phyloP scores from a whole-genome alignment of 2,113 vertebrate genomes.

The Pungitius pungitius region DNA sequence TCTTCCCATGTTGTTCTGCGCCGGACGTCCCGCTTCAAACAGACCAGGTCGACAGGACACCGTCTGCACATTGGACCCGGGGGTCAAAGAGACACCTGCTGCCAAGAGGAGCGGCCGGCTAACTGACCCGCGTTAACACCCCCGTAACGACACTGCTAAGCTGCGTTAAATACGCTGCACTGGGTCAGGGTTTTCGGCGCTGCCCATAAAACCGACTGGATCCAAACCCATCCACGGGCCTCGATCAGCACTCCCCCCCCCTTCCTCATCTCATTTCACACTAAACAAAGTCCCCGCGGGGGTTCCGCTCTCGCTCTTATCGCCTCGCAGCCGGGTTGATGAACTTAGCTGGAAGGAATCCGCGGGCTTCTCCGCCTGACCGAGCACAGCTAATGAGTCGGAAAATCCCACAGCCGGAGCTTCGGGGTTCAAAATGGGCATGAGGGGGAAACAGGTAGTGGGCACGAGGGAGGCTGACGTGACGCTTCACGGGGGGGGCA shows the following conservation, averaged over 20 bases:
- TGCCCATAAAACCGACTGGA: constrained; percentile 17
- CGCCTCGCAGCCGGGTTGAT: constrained; percentile 64
- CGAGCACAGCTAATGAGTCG: constrained; percentile 79
- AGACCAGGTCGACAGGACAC: constrained; percentile 60
- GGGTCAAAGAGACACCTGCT: constrained; percentile 72
- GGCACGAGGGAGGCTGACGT: constrained; percentile 20
- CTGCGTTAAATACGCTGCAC: constrained; percentile 72
- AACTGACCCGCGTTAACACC: constrained; percentile 79
- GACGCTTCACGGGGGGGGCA: constrained; percentile 4
- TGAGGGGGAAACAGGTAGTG: constrained; percentile 60
- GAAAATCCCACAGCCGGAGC: constrained; percentile 73
- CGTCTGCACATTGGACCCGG: constrained; percentile 49
- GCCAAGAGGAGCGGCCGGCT: constrained; percentile 49
- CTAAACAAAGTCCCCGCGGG: constrained; percentile 71
- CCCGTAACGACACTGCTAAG: constrained; percentile 73
- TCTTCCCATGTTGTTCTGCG: constrained; percentile 30
- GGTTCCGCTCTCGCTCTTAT: constrained; percentile 55
- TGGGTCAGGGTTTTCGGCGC: constrained; percentile 50
- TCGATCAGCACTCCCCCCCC: constrained; percentile 57
- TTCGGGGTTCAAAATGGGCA: constrained; percentile 72
- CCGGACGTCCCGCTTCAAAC: constrained; percentile 17
- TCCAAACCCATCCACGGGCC: constrained; percentile 33
- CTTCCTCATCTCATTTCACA: constrained; percentile 70
- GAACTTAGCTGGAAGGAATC: constrained; percentile 78
- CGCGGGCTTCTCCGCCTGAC: constrained; percentile 71